A percentile compares a stretch with the other conserved stretches of the same genome.
Conservation (phyloP, 2,888 invertebrate species). For the Oegoconia quadripuncta region DNA sequence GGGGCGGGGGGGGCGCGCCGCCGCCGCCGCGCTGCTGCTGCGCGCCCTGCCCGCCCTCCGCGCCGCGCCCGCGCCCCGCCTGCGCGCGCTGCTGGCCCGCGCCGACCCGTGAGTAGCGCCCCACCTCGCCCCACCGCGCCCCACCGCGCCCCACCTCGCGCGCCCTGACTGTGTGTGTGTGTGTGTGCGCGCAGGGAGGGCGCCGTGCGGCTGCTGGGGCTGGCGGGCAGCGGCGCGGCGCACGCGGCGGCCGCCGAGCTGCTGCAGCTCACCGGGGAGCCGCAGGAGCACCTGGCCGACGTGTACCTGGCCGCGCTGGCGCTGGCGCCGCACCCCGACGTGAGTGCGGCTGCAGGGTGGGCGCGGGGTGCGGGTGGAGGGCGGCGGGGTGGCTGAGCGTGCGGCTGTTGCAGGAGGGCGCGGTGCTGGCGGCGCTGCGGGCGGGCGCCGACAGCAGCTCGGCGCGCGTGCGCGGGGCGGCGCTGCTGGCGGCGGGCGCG, state of each 20-base stretch:
- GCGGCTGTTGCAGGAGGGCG: constrained; percentile 21
- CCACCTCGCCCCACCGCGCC: constrained; percentile 7
- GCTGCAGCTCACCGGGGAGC: not conserved
- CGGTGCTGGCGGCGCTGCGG: constrained; percentile 28
- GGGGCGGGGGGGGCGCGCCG: constrained; percentile 21
- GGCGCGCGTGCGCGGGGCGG: constrained; percentile 24
- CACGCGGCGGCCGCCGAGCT: constrained; percentile 16
- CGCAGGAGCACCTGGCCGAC: constrained; percentile 13
- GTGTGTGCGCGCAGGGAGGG: constrained; percentile 15
- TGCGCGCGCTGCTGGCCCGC: constrained; percentile 16
- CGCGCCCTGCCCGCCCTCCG: constrained; percentile 30
- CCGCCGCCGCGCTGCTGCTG: constrained; percentile 23
- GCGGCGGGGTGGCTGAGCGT: not conserved
- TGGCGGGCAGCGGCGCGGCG: constrained; percentile 21
- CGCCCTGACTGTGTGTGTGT: not conserved
- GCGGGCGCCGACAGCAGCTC: constrained; percentile 31
- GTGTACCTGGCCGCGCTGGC: constrained; percentile 25
- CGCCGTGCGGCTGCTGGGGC: constrained; percentile 37
- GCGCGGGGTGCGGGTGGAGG: not conserved
- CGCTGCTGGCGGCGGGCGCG: constrained; percentile 31
- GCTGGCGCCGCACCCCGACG: constrained; percentile 12
- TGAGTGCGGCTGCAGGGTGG: not conserved
- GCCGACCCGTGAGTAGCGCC: not conserved
- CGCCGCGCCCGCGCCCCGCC: constrained; percentile 16
- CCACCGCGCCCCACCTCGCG: constrained; percentile 2